Base-by-base conservation (phyloP, 2,888 invertebrate genomes). In the Bellardia bayeri region DNA sequence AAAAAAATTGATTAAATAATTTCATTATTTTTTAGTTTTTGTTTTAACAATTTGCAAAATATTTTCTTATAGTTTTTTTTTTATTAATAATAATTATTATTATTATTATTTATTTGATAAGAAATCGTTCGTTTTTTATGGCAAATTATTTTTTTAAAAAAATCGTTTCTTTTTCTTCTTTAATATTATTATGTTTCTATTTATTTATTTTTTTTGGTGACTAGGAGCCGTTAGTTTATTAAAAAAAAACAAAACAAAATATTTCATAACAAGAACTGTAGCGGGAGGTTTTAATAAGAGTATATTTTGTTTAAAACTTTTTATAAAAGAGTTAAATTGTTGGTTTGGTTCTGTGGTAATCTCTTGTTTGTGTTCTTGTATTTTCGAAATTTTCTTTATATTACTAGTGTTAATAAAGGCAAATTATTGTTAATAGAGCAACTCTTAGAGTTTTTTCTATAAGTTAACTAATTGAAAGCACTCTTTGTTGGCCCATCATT, bases 401-500 rank as follows among this genome's bases (percentile, higher is more conserved):
- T 51, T 74, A 74, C 75, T 80, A 74, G 11, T 74, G 51, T 87
- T 84, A 78, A 74, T 78, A 81, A 84, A 87, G 81, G 84, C 87
- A 84, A 81, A 78, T 72, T 13, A 64, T 37, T 61, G 6, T 74
- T 61, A 56, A 13, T 54, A 79, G 51, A 82, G 54, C 40, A 71
- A 85, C 85, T 83, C 85, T 83, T 63, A 33, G 85, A 85, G 82
- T 56, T 78, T 72, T 64, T 72, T 72, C 68, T 58, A 49, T 33
- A 68, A 74, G 64, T 16, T 83, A 1, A 33, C 69, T 1, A 45
- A 23, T 23, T 63, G 42, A 42, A 68, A 80, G 72, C 82, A 69
- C 81, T 64, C 58, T 30, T 64, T 56, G 51, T 14, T 51, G 72
- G 13, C 7, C 13, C 8, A 13, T 16, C 3, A 16, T 88, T 95